A percentile compares a stretch with the other conserved stretches of the same genome.
These are phyloP conservation scores for Glyphotaelius pellucidus DNA, from an alignment of 2,888 invertebrate genomes.

Conservation along the genomic window DNA sequence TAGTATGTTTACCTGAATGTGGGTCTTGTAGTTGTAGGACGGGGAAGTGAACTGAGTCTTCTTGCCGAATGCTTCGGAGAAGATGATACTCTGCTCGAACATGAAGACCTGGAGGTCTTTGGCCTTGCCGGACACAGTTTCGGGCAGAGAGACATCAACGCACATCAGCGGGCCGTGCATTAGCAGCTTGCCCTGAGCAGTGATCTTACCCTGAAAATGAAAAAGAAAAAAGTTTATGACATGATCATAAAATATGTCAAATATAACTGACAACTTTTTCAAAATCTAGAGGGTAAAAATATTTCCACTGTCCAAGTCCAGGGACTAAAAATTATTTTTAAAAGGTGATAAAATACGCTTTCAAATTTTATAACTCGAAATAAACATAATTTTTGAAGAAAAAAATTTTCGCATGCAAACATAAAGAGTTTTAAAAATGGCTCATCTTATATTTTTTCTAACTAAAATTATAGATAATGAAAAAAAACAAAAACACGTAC, in stretches of 20 bases:
- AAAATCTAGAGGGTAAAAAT: neutral
- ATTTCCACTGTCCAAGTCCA: neutral
- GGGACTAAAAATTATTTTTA: too few species aligned
- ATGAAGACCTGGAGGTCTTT: constrained; percentile 97
- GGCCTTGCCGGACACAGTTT: constrained; percentile 70
- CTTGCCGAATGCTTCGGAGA: constrained; percentile 95
- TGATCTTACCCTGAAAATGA: constrained; percentile 90
- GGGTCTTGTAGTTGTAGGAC: constrained; percentile 95
- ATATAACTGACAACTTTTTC: neutral
- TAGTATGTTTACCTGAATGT: constrained; percentile 87
- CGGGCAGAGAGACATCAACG: constrained; percentile 79
- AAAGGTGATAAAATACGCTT: too few species aligned
- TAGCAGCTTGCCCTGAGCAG: constrained; percentile 96
- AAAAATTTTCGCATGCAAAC: too few species aligned
- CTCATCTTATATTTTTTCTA: too few species aligned
- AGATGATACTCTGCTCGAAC: constrained; percentile 98
- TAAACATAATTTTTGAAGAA: too few species aligned
- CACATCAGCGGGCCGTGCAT: constrained; percentile 89
- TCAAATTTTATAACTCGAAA: too few species aligned
- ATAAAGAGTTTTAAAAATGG: too few species aligned
- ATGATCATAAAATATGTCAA: neutral
- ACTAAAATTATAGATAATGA: too few species aligned
- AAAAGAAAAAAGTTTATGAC: constrained; percentile 36
- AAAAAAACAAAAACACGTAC: too few species aligned
- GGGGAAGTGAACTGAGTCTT: constrained; percentile 96